phyloP scores from a whole-genome alignment of 1,140 invertebrate genomes.

The Drosophila kanapiae region DNA sequence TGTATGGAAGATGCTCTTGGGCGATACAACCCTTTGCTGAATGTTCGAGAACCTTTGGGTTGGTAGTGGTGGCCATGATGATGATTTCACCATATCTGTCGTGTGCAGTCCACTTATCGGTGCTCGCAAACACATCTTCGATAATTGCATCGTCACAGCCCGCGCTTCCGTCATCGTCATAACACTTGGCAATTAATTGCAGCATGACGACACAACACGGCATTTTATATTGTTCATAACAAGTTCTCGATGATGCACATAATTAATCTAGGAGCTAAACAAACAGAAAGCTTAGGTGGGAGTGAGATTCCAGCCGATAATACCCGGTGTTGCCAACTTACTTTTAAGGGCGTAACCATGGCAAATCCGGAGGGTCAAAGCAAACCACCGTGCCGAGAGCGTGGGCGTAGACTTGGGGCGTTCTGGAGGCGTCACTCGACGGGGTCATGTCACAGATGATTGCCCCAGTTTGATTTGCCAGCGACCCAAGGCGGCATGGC shows the following conservation, averaged over 20 bases:
- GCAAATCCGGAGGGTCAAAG: slow-evolving; percentile 60
- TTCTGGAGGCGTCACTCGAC: slow-evolving; percentile 4
- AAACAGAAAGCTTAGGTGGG: slow-evolving; percentile 4
- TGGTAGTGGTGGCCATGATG: neutral
- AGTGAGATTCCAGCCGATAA: slow-evolving; percentile 10
- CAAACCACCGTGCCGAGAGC: slow-evolving; percentile 45
- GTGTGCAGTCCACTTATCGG: slow-evolving; percentile 21
- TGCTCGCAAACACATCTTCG: slow-evolving; percentile 27
- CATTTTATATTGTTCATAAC: slow-evolving; percentile 15
- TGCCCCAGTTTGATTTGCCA: slow-evolving; percentile 65
- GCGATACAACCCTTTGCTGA: slow-evolving; percentile 16
- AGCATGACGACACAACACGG: slow-evolving; percentile 33
- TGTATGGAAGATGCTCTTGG: slow-evolving; percentile 16
- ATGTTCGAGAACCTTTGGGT: slow-evolving; percentile 55
- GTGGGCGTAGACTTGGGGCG: slow-evolving; percentile 5
- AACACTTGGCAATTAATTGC: slow-evolving; percentile 37
- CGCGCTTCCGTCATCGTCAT: slow-evolving; percentile 21
- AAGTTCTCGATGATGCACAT: neutral
- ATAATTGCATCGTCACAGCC: slow-evolving; percentile 45
- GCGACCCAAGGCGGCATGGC: slow-evolving; percentile 22
- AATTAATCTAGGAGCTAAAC: neutral
- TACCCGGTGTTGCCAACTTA: slow-evolving; percentile 9
- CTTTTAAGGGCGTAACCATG: slow-evolving; percentile 53
- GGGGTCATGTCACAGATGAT: slow-evolving; percentile 50
- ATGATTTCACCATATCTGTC: slow-evolving; percentile 42